These are phyloP conservation scores for Ceratina japonica DNA, from an alignment of 1,140 invertebrate species.

Conservation along the genomic window DNA sequence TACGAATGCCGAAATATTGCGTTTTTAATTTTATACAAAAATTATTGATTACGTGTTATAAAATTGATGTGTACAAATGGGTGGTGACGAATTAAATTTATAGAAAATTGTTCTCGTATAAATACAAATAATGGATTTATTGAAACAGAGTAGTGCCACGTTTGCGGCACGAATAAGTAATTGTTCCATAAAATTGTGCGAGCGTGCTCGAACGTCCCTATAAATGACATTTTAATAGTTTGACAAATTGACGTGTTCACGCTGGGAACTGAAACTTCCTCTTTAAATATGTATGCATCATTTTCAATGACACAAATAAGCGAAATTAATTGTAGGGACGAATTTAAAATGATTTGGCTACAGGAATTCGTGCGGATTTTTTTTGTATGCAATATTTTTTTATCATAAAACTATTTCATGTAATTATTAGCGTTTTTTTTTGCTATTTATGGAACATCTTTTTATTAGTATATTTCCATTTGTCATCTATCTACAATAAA, in stretches of 20 bases:
- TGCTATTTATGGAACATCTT: too few relatives aligned
- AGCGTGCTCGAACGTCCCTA: background rate
- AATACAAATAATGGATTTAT: too few relatives aligned
- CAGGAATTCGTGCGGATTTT: background rate
- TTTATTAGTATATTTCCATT: too few relatives aligned
- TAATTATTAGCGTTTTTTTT: too few relatives aligned
- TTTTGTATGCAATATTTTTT: background rate
- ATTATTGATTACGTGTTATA: background rate
- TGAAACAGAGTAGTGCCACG: conserved; percentile 2
- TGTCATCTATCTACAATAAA: too few relatives aligned
- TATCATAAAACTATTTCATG: too few relatives aligned
- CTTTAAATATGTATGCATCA: background rate
- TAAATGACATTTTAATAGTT: background rate
- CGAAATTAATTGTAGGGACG: too few relatives aligned
- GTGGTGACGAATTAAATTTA: conserved; percentile 29
- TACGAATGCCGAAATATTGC: background rate
- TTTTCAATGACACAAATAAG: background rate
- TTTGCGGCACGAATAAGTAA: background rate
- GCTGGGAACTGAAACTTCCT: background rate
- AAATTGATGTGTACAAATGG: background rate
- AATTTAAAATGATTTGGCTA: background rate
- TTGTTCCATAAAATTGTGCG: background rate
- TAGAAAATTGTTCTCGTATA: background rate
- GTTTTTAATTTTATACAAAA: background rate
- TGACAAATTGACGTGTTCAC: background rate